phyloP scores from a whole-genome alignment of 2,113 vertebrate species.

The Craseonycteris thonglongyai region DNA sequence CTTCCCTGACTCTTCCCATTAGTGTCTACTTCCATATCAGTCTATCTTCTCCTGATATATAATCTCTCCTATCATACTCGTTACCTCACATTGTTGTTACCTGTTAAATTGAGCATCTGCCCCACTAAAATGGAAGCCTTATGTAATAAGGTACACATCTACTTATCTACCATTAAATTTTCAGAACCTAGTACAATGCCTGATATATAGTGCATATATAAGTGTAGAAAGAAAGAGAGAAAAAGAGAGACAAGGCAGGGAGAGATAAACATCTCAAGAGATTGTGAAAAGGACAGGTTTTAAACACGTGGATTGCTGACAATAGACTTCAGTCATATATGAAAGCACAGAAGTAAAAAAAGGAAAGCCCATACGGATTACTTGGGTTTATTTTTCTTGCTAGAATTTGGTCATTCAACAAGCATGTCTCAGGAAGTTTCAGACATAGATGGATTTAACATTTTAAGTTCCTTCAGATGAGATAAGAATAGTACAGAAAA shows the following conservation, averaged over 20 bases:
- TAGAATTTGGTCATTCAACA: slow-evolving; percentile 46
- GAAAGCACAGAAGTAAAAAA: not conserved
- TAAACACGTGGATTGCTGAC: not conserved
- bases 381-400: slow-evolving; percentile 21
- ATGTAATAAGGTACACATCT: not conserved
- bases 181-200: not conserved
- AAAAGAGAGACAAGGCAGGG: not conserved
- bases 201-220: not conserved
- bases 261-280: not conserved
- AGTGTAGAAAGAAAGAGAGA: not conserved
- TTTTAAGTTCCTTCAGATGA: slow-evolving; percentile 27
- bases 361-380: not conserved
- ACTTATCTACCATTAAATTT: not conserved
- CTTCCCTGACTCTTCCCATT: not conserved
- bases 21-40: not conserved
- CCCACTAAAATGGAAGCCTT: not conserved
- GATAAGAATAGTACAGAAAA: slow-evolving; percentile 40
- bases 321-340: not conserved
- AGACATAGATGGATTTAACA: slow-evolving; percentile 17
- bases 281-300: not conserved
- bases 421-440: slow-evolving; percentile 26
- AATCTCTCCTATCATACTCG: not conserved
- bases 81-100: not conserved
- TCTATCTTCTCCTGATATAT: not conserved
- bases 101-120: not conserved